Conservation (phyloP, 1,140 invertebrate species). For the Leptestheria dahalacensis region DNA sequence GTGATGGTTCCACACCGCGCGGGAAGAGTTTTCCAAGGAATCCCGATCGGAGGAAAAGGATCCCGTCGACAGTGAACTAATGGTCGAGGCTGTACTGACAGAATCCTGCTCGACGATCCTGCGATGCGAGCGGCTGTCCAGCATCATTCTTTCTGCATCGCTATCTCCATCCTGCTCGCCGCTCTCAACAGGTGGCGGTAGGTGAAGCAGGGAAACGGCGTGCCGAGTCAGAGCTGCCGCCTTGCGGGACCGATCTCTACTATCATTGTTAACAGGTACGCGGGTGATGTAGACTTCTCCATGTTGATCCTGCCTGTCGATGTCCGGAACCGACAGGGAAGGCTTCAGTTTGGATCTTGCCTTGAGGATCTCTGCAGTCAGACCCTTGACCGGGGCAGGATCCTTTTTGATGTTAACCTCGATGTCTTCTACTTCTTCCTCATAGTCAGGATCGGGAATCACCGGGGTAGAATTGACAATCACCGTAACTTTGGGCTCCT, state of each 20-base stretch:
- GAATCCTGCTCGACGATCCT: constrained; percentile 13
- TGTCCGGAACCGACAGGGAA: constrained; percentile 63
- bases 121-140: constrained; percentile 15
- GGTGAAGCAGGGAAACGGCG: constrained; percentile 56
- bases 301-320: constrained; percentile 64
- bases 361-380: constrained; percentile 9
- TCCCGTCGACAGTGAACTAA: constrained; percentile 13
- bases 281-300: constrained; percentile 27
- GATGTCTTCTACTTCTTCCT: constrained; percentile 29
- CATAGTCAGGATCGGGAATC: constrained; percentile 76
- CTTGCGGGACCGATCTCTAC: constrained; percentile 15
- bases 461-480: constrained; percentile 35
- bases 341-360: constrained; percentile 49
- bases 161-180: constrained; percentile 38
- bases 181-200: constrained; percentile 64
- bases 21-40: not conserved
- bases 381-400: too few relatives aligned
- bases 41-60: constrained; percentile 9
- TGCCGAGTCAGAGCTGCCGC: constrained; percentile 37
- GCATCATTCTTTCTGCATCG: constrained; percentile 36
- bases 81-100: constrained; percentile 13
- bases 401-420: not conserved
- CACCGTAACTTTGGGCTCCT: constrained; percentile 9
- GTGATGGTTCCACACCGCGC: not conserved
- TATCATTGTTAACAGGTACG: constrained; percentile 23